Evolutionary conservation across 2,888 invertebrate species (phyloP).

Genomic region (Gastrophysa polygoni): DNA sequence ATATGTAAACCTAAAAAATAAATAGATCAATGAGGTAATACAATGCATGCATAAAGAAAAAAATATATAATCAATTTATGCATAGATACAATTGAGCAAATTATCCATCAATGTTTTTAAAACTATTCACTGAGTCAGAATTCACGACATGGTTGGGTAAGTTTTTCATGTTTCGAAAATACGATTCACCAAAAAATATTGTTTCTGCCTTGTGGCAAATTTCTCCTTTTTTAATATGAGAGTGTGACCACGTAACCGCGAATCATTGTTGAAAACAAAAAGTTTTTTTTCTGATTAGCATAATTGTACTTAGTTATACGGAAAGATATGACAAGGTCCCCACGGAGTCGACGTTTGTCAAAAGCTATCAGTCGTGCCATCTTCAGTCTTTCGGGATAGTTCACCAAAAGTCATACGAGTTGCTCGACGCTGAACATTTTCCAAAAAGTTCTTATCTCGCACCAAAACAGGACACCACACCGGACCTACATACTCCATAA

Average conservation of each 20-base stretch:
- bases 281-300: constrained; percentile 5
- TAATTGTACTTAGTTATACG: constrained; percentile 10
- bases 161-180: constrained; percentile 1
- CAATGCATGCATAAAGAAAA: constrained; percentile 1
- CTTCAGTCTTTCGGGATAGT: constrained; percentile 5
- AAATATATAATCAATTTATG: not conserved
- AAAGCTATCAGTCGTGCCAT: not conserved
- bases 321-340: constrained; percentile 7
- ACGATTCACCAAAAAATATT: constrained; percentile 6
- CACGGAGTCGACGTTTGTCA: not conserved
- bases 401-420: not conserved
- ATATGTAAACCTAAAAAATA: not conserved
- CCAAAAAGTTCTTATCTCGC: too few relatives aligned
- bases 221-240: not conserved
- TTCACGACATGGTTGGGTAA: constrained; percentile 1
- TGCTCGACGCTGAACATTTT: too few relatives aligned
- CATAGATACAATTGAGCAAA: not conserved
- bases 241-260: constrained; percentile 7
- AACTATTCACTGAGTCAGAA: constrained; percentile 1
- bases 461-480: too few relatives aligned
- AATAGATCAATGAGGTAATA: not conserved
- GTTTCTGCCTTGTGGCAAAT: constrained; percentile 1
- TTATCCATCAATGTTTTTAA: not conserved
- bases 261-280: constrained; percentile 11
- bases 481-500: not conserved